phyloP scores from a whole-genome alignment of 2,888 invertebrate species.

The Tetrapedia diversipes region DNA sequence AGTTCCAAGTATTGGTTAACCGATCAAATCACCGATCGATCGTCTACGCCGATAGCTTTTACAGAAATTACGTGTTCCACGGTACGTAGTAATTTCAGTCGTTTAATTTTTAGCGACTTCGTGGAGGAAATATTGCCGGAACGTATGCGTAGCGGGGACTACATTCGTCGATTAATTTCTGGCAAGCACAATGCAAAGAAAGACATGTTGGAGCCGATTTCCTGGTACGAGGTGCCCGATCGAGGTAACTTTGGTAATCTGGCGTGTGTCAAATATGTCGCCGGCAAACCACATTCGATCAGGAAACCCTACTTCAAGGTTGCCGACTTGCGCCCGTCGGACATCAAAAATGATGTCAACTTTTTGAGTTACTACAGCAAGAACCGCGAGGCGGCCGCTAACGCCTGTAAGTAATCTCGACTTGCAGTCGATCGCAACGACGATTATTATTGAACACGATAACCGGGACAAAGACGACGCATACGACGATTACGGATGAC shows the following conservation, averaged over 20 bases:
- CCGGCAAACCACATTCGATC: conserved; percentile 90
- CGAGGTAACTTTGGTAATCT: conserved; percentile 89
- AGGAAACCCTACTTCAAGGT: conserved; percentile 88
- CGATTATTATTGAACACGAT: too few species aligned
- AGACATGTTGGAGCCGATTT: conserved; percentile 85
- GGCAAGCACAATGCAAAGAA: conserved; percentile 87
- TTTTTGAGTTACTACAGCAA: conserved; percentile 94
- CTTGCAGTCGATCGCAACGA: conserved; percentile 13
- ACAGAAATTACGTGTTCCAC: too few species aligned
- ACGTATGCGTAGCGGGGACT: conserved; percentile 87
- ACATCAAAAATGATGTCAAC: conserved; percentile 93
- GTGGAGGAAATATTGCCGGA: conserved; percentile 84
- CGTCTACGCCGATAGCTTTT: background rate
- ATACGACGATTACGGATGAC: conserved; percentile 15
- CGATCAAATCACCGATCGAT: background rate
- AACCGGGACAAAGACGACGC: background rate
- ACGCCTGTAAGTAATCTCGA: conserved; percentile 79
- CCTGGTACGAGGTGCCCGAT: conserved; percentile 87
- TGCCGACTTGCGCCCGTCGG: conserved; percentile 86
- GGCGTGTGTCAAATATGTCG: conserved; percentile 93
- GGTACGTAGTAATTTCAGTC: background rate
- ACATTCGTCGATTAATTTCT: conserved; percentile 88
- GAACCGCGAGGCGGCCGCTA: conserved; percentile 88
- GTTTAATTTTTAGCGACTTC: conserved; percentile 83
- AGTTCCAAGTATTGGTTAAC: background rate